Evolutionary conservation across 2,888 invertebrate species (phyloP), one percentile per base, ranked within the genome.

Genomic region (Aleiodes testaceus): DNA sequence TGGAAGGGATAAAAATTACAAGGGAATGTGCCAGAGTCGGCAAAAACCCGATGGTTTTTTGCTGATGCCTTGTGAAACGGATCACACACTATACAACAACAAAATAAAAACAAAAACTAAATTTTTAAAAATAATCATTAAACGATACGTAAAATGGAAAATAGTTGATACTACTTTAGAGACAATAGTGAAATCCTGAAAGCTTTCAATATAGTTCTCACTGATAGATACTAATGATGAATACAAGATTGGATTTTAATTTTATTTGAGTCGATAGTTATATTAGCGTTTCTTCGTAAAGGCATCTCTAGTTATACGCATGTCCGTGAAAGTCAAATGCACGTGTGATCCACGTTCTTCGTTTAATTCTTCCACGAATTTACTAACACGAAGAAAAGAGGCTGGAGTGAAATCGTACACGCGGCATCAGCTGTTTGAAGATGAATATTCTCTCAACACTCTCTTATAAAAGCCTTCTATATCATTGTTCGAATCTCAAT

Each of bases 321-420:
- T 53, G 45, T 45, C 30, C 55, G 47, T 68, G 53, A 59, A 68
- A 68, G 67, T 44, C 55, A 64, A 64, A 45, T 53, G 52, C 18
- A 12, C 63, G 36, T 45, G 45, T 44, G 53, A 45, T 53, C 20
- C 26, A 12, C 52, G 64, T 55, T 68, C 64, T 47, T 22, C 49
- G 53, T 49, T 70, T 70, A 70, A 70, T 70, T 70, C 70, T 70
- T 70, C 66, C 52, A 42, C 55, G 55, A 70, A 70, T 70, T 66
- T 14, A 18, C 63, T 30, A 64, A 65, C 53, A 30, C 44, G 16
- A 52, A n/a, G 63, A 16, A 49, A n/a, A 11, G 49, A 55, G 55
- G 26, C 36, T 36, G 18, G 18, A 59, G 59, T 59, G 36, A 36
- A 59, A 59, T 59, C 36, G 36, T 20, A 42, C 59, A 59, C 42